phyloP scores from a whole-genome alignment of 2,888 invertebrate genomes.

The Phyto melanocephala region DNA sequence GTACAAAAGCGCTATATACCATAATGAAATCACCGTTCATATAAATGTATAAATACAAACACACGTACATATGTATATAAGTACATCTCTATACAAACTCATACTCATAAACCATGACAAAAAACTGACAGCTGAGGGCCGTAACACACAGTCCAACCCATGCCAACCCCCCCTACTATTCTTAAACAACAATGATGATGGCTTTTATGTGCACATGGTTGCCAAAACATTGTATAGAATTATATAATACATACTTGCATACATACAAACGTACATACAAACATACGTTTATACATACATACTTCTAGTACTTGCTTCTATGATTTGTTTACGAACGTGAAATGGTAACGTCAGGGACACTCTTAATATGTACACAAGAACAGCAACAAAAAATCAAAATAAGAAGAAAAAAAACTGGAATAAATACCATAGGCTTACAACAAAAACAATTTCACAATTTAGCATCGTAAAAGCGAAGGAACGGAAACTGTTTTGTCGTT shows the following conservation, averaged over 20 bases:
- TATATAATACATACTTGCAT: background rate
- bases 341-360: constrained; percentile 61
- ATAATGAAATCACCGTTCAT: constrained; percentile 56
- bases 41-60: constrained; percentile 33
- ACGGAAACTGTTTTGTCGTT: constrained; percentile 75
- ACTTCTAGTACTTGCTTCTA: constrained; percentile 14
- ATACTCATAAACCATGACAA: constrained; percentile 35
- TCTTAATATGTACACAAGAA: constrained; percentile 40
- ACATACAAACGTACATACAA: background rate
- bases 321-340: constrained; percentile 52
- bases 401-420: constrained; percentile 25
- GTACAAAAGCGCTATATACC: constrained; percentile 58
- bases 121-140: constrained; percentile 58
- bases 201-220: constrained; percentile 52
- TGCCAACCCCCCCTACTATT: constrained; percentile 25
- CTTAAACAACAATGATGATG: constrained; percentile 32
- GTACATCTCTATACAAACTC: too few species aligned
- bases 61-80: background rate
- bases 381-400: constrained; percentile 32
- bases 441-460: constrained; percentile 32
- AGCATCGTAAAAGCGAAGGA: constrained; percentile 59
- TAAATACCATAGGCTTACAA: constrained; percentile 51
- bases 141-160: constrained; percentile 31
- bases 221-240: constrained; percentile 54
- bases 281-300: constrained; percentile 8